These are phyloP conservation scores for Nothobranchius kuhntae DNA, from an alignment of 2,113 vertebrate species.

Conservation along the genomic window DNA sequence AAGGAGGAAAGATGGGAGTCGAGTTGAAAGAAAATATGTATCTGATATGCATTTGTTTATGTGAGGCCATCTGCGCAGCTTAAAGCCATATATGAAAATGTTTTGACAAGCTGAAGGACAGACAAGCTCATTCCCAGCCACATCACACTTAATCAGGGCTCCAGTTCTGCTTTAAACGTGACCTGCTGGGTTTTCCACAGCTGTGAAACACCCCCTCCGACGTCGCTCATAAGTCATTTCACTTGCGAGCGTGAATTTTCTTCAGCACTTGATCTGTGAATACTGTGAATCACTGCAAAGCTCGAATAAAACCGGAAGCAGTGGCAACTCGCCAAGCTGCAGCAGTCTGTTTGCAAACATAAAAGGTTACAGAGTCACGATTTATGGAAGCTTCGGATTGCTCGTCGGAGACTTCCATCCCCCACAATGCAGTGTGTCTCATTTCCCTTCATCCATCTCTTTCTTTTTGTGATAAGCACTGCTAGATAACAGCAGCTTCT, in stretches of 20 bases:
- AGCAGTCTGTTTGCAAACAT: slow-evolving; percentile 43
- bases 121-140: slow-evolving; percentile 31
- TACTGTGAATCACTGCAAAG: slow-evolving; percentile 22
- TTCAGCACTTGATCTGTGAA: slow-evolving; percentile 16
- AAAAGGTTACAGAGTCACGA: slow-evolving; percentile 34
- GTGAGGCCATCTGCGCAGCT: slow-evolving; percentile 43
- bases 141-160: slow-evolving; percentile 46
- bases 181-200: slow-evolving; percentile 13
- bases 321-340: slow-evolving; percentile 15
- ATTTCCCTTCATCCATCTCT: slow-evolving; percentile 23
- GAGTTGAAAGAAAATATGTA: slow-evolving; percentile 31
- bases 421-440: slow-evolving; percentile 35
- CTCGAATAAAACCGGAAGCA: slow-evolving; percentile 24
- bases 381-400: slow-evolving; percentile 25
- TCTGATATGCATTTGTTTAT: slow-evolving; percentile 8
- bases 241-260: slow-evolving; percentile 29
- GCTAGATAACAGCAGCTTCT: slow-evolving; percentile 46
- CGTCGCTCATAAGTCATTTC: slow-evolving; percentile 18
- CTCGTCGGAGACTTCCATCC: slow-evolving; percentile 41
- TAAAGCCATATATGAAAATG: slow-evolving; percentile 34
- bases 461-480: slow-evolving; percentile 22
- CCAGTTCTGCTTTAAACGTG: slow-evolving; percentile 27
- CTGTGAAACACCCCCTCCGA: slow-evolving; percentile 17
- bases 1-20: slow-evolving; percentile 1
- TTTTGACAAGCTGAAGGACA: slow-evolving; percentile 36